Percentiles rank a stretch among this genome's conserved stretches.
Conservation (phyloP, 2,113 vertebrate species). For the Coptodon rendalli region DNA sequence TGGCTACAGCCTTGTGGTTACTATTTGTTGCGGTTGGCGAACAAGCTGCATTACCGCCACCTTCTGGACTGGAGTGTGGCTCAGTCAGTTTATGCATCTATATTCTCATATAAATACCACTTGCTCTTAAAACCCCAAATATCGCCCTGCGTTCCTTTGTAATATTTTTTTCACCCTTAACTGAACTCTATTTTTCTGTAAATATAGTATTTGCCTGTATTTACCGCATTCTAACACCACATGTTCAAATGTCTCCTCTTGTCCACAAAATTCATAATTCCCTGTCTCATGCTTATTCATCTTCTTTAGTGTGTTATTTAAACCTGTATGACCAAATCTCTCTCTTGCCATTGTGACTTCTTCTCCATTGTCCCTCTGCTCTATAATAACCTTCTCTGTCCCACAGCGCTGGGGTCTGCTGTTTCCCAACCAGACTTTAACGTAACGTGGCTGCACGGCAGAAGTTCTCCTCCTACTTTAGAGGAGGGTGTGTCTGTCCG, state of each 20-base stretch:
- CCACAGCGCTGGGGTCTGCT: neutral
- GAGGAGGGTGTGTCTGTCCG: constrained; percentile 43
- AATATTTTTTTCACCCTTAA: accelerated
- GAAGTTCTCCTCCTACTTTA: neutral
- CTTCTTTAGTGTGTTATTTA: neutral
- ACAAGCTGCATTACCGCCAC: neutral
- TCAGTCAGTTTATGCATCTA: accelerated
- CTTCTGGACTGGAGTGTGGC: neutral
- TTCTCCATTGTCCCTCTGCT: neutral
- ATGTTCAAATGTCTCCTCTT: neutral
- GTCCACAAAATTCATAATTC: accelerated
- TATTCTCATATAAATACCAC: accelerated
- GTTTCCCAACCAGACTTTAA: neutral
- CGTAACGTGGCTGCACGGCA: constrained; percentile 2
- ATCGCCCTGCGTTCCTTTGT: neutral
- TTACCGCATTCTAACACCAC: neutral
- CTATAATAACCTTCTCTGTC: neutral
- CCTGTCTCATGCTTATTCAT: neutral
- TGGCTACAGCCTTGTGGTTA: neutral
- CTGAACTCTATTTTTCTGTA: neutral
- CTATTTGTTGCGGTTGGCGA: neutral
- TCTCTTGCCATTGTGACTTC: accelerated
- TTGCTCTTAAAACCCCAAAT: neutral
- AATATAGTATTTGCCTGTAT: neutral
- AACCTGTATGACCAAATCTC: accelerated